Percentiles rank a stretch among this genome's conserved stretches.
phyloP scores from a whole-genome alignment of 1,140 invertebrate species.

The Acyrthosiphon pisum region DNA sequence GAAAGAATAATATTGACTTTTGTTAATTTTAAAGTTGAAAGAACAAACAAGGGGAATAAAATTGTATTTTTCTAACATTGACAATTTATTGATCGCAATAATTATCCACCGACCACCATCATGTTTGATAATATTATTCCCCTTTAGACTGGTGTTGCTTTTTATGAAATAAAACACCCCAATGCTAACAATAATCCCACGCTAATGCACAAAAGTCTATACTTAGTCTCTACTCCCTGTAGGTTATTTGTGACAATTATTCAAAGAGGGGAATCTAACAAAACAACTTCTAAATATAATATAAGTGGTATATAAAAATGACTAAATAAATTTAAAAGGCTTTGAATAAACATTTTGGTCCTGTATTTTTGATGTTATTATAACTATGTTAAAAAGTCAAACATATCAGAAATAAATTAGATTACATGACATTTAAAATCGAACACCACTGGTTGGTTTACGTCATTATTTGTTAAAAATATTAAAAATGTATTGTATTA shows the following conservation, averaged over 20 bases:
- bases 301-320: background rate
- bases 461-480: background rate
- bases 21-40: background rate
- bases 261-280: background rate
- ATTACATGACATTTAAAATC: too few species aligned
- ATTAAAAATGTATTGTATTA: background rate
- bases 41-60: background rate
- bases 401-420: too few species aligned
- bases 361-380: background rate
- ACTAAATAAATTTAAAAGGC: background rate
- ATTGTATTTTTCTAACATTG: conserved; percentile 3
- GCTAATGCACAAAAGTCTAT: conserved; percentile 4
- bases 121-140: background rate
- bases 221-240: conserved; percentile 32
- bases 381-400: background rate
- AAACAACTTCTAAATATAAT: background rate
- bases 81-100: conserved; percentile 13
- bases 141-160: conserved; percentile 7
- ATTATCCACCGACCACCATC: background rate
- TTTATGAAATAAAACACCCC: conserved; percentile 30
- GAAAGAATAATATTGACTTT: background rate
- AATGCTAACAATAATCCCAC: background rate
- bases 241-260: conserved; percentile 50
- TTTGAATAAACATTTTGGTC: background rate
- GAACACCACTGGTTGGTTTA: background rate